Evolutionary conservation across 2,888 invertebrate species (phyloP).

Genomic region (Piscicola geometra): DNA sequence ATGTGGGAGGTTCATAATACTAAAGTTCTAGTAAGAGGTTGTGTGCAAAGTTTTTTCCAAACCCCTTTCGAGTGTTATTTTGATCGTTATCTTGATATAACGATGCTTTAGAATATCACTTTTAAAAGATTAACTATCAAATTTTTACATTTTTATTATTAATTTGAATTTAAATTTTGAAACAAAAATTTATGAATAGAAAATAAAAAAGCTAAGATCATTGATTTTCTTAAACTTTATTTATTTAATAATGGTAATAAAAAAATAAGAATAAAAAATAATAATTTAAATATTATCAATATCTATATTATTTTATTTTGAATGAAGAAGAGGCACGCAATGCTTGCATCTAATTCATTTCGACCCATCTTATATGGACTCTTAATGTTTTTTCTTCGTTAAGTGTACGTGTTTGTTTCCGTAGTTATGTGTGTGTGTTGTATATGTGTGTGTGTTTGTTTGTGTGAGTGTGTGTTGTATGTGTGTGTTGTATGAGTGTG

Average conservation of each 20-base stretch:
- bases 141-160: too few species aligned
- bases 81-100: too few species aligned
- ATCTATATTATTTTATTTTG: background rate
- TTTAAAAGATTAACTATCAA: too few species aligned
- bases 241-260: background rate
- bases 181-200: too few species aligned
- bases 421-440: conserved; percentile 7
- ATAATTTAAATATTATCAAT: background rate
- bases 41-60: too few species aligned
- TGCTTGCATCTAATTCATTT: conserved; percentile 27
- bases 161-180: too few species aligned
- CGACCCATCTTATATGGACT: conserved; percentile 33
- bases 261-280: background rate
- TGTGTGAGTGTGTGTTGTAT: background rate
- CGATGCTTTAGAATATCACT: too few species aligned
- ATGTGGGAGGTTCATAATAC: too few species aligned
- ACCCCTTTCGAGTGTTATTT: too few species aligned
- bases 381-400: conserved; percentile 10
- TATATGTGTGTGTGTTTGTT: conserved; percentile 13
- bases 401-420: background rate
- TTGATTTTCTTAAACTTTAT: background rate
- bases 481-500: conserved; percentile 32
- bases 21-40: too few species aligned
- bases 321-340: conserved; percentile 28
- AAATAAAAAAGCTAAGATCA: too few species aligned